These are phyloP conservation scores for Diplodus sargus DNA, from an alignment of 2,797 vertebrate species.

Conservation along the genomic window DNA sequence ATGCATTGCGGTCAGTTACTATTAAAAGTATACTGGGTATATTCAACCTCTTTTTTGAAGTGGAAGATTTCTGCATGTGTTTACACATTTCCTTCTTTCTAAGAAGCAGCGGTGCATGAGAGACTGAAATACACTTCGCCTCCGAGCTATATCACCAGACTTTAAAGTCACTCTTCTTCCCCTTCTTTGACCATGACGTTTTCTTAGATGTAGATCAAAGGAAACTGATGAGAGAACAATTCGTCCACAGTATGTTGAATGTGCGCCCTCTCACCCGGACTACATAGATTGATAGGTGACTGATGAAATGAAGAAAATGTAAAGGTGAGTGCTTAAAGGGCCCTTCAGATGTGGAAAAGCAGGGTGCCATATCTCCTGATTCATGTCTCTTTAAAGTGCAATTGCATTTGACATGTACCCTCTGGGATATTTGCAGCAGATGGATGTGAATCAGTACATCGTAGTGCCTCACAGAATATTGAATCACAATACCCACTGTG, in stretches of 20 bases:
- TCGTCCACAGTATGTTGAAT: constrained; percentile 12
- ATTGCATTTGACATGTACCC: constrained; percentile 57
- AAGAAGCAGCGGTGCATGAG: constrained; percentile 32
- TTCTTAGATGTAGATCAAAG: constrained; percentile 41
- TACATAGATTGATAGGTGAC: background rate
- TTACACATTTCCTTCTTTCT: constrained; percentile 24
- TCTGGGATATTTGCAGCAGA: constrained; percentile 50
- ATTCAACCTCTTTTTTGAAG: constrained; percentile 11
- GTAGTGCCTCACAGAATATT: constrained; percentile 14
- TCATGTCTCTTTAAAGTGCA: constrained; percentile 40
- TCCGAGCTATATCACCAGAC: constrained; percentile 32
- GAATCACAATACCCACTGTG: constrained; percentile 22
- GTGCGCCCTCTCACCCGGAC: background rate
- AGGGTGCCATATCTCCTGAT: constrained; percentile 30
- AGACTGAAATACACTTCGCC: constrained; percentile 50
- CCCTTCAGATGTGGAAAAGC: constrained; percentile 31
- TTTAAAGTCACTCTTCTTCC: constrained; percentile 28
- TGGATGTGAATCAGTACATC: constrained; percentile 49
- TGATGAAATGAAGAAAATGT: constrained; percentile 11
- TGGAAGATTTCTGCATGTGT: constrained; percentile 15
- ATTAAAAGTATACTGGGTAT: background rate
- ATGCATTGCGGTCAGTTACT: too few relatives aligned
- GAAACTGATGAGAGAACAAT: constrained; percentile 39
- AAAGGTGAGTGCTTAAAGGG: constrained; percentile 35
- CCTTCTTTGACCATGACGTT: constrained; percentile 18